A percentile compares a stretch with the other conserved stretches of the same genome.
phyloP scores from a whole-genome alignment of 2,113 vertebrate species.

The Athene noctua region DNA sequence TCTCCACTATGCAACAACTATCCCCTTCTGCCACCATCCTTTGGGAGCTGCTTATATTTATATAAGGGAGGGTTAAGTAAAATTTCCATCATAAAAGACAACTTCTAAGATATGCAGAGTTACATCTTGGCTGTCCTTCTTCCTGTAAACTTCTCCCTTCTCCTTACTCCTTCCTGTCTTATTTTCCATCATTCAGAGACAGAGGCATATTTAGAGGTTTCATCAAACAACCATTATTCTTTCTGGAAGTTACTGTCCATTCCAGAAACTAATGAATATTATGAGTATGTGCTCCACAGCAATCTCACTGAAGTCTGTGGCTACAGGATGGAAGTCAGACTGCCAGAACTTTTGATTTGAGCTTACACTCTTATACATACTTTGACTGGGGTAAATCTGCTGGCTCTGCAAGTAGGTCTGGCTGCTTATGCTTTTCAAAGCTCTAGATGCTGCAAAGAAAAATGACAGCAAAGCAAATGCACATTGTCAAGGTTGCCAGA shows the following conservation, averaged over 20 bases:
- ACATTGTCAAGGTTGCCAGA: not conserved
- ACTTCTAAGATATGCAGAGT: not conserved
- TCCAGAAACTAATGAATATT: not conserved
- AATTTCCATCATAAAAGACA: not conserved
- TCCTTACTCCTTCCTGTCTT: not conserved
- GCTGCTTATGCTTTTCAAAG: not conserved
- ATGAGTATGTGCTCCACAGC: not conserved
- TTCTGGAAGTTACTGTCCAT: not conserved
- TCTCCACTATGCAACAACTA: not conserved
- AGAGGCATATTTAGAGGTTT: not conserved
- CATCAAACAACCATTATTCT: not conserved
- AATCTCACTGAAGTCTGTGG: not conserved
- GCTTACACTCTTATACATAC: not conserved
- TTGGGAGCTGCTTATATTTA: not conserved
- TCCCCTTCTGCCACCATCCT: not conserved
- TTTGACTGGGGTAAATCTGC: not conserved
- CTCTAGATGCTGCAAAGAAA: not conserved
- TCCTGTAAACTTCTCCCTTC: not conserved
- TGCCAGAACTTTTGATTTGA: not conserved
- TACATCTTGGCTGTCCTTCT: not conserved
- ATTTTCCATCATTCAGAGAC: not conserved
- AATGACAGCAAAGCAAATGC: not conserved
- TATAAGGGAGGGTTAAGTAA: not conserved
- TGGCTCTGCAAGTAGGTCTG: not conserved
- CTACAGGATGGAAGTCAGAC: not conserved